Evolutionary conservation across 2,888 invertebrate species (phyloP), one percentile per base, ranked within the genome.

Genomic region (Petrolisthes cinctipes): DNA sequence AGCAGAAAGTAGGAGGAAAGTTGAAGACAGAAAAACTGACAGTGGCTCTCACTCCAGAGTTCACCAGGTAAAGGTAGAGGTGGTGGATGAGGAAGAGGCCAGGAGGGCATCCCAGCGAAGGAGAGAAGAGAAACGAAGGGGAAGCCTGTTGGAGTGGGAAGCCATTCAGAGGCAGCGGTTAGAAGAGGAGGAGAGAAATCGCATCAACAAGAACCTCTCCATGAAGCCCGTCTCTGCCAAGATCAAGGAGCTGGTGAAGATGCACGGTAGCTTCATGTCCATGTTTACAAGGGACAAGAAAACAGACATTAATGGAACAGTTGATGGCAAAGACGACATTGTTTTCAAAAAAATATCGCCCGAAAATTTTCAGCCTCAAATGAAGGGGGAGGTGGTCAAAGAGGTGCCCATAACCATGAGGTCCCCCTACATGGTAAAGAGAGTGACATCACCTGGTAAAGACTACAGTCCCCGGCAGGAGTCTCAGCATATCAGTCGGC

Each of bases 211-310:
- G 54, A 86, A 78, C 54, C 54, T 90, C 17, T 90, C 89, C 4
- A 83, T 86, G 75, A 89, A 88, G 53, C 90, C 90, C 3, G 88
- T 90, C 14, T 88, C 90, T 0, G 68, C 88, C 51, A 89, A 87
- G 79, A 90, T 90, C 83, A 90, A 90, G 84, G 90, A 90, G 9
- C 81, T 90, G 20, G 90, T 90, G 4, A 90, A 86, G 57, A 87
- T 90, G 76, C 89, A 86, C 51, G 85, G 85, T 9, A 83, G 87
- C 17, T 87, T 89, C 79, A 83, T 90, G 83, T 90, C 90, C 6
- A 89, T 89, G 82, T 90, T 90, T 53, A 81, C 82, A 7, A 82
- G 85, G 54, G 89, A 89, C 37, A 89, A 87, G 76, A 90, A 90
- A 68, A 88, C 86, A 7, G 90, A 90, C 56, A 86, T 87, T 11